Percentiles rank a stretch among this genome's conserved stretches.
Evolutionary conservation across 2,113 vertebrate species (phyloP).

Genomic region (Myocastor coypus): DNA sequence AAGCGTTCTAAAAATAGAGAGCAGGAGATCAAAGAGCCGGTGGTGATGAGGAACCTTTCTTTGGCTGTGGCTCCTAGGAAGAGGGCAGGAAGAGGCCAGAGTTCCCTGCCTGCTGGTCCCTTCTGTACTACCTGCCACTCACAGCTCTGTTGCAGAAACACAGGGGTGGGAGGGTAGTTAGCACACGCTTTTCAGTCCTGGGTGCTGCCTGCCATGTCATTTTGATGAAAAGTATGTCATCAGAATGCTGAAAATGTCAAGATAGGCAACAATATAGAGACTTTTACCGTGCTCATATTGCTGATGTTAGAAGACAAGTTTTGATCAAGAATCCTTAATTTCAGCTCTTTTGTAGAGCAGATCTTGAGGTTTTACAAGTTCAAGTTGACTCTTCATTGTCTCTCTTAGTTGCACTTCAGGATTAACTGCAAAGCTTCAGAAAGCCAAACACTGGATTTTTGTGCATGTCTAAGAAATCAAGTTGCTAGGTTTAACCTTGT

Average conservation of each 20-base stretch:
- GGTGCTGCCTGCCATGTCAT: not conserved
- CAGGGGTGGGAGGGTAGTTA: not conserved
- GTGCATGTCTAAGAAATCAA: not conserved
- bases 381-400: not conserved
- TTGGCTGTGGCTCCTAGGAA: slow-evolving; percentile 52
- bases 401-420: not conserved
- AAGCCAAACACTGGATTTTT: slow-evolving; percentile 6
- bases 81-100: not conserved
- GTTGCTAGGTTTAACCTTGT: not conserved
- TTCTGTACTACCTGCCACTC: not conserved
- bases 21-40: slow-evolving; percentile 73
- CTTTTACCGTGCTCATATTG: not conserved
- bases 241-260: not conserved
- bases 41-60: slow-evolving; percentile 41
- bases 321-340: slow-evolving; percentile 15
- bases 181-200: not conserved
- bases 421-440: not conserved
- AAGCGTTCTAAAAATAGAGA: slow-evolving; percentile 80
- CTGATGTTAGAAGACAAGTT: not conserved
- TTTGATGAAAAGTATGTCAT: slow-evolving; percentile 1
- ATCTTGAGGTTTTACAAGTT: slow-evolving; percentile 16
- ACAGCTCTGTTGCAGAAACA: not conserved
- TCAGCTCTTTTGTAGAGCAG: not conserved
- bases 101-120: not conserved
- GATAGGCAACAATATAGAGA: not conserved